A percentile compares a stretch with the other conserved stretches of the same genome.
Evolutionary conservation across 2,797 vertebrate species (phyloP).

Genomic region (Fistularia commersonii): DNA sequence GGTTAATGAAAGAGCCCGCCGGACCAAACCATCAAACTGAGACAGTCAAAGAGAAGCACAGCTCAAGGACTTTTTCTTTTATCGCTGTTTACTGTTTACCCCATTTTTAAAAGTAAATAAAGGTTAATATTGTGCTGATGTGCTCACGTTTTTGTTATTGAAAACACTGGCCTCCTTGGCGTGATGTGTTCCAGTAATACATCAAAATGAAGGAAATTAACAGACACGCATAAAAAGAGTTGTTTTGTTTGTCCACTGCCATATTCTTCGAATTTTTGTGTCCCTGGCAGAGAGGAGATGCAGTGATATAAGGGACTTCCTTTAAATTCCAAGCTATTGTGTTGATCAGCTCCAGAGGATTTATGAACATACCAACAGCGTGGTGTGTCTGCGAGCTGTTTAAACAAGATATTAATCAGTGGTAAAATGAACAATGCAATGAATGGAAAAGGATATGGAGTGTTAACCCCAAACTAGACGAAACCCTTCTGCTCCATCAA

Average conservation of each 20-base stretch:
- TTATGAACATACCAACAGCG: conserved; percentile 71
- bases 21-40: too few species aligned
- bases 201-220: conserved; percentile 47
- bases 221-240: conserved; percentile 23
- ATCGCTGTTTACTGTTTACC: too few species aligned
- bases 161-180: too few species aligned
- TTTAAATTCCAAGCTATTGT: conserved; percentile 76
- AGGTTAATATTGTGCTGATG: too few species aligned
- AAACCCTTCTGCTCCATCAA: conserved; percentile 51
- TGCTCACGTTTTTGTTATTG: too few species aligned
- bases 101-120: conserved; percentile 10
- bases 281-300: conserved; percentile 58
- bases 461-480: conserved; percentile 61
- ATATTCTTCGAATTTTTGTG: conserved; percentile 57
- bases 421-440: conserved; percentile 75
- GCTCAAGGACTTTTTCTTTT: too few species aligned
- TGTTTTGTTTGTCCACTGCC: conserved; percentile 58
- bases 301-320: conserved; percentile 66
- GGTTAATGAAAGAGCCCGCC: too few species aligned
- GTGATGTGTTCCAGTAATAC: conserved; percentile 21
- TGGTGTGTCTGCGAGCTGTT: conserved; percentile 77
- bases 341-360: conserved; percentile 78
- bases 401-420: conserved; percentile 85
- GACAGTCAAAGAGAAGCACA: too few species aligned
- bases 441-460: conserved; percentile 77